These are phyloP conservation scores for Heliconius eleuchia DNA, from an alignment of 1,140 invertebrate species.

Conservation along the genomic window DNA sequence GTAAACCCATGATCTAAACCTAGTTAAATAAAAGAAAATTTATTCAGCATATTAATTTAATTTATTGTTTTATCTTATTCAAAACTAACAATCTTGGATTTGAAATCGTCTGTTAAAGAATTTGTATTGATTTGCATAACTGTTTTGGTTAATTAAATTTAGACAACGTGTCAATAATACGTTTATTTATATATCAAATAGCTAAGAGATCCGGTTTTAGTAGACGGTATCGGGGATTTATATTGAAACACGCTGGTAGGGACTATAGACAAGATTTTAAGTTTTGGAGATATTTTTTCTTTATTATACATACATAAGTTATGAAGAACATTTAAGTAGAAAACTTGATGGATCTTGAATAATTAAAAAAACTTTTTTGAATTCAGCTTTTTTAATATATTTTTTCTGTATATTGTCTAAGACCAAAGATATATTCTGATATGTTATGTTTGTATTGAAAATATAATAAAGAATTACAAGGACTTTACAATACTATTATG, in stretches of 20 bases:
- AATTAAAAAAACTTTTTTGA: neutral
- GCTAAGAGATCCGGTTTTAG: constrained; percentile 5
- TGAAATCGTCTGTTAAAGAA: constrained; percentile 25
- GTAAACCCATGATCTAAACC: neutral
- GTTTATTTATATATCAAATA: constrained; percentile 3
- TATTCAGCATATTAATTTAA: neutral
- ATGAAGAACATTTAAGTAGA: neutral
- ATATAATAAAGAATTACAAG: too few species aligned
- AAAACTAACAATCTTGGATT: constrained; percentile 10
- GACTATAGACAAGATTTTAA: neutral
- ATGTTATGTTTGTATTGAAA: too few species aligned
- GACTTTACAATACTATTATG: too few species aligned
- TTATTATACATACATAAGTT: neutral
- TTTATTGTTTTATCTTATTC: constrained; percentile 29
- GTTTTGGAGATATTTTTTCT: neutral
- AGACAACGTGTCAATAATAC: constrained; percentile 9
- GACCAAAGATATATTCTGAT: too few species aligned
- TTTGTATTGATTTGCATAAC: constrained; percentile 27
- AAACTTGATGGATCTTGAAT: neutral
- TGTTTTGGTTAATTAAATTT: constrained; percentile 27
- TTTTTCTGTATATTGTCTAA: too few species aligned
- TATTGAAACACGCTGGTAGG: neutral
- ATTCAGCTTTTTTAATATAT: neutral
- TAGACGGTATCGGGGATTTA: neutral
- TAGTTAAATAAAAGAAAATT: neutral